Conservation (phyloP, 2,113 vertebrate species). For the Verasper variegatus region DNA sequence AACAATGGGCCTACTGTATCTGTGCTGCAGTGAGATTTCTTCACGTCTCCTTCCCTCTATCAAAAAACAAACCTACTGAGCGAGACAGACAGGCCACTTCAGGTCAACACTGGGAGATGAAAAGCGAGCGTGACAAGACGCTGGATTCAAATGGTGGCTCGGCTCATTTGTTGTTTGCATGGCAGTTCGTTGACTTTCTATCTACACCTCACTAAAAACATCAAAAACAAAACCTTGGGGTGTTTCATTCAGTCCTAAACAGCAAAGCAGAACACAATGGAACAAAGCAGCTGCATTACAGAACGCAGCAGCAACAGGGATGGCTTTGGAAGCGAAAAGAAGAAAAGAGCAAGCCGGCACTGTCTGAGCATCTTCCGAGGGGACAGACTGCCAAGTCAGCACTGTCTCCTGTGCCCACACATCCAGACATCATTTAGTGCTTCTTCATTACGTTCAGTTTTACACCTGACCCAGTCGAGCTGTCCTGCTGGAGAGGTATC, state of each 20-base stretch:
- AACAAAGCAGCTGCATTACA: conserved; percentile 18
- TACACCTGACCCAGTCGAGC: conserved; percentile 37
- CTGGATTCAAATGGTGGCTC: conserved; percentile 14
- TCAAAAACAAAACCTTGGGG: conserved; percentile 23
- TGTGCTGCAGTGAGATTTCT: conserved; percentile 41
- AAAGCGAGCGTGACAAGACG: conserved; percentile 11
- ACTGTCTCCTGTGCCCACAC: conserved; percentile 48
- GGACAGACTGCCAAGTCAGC: conserved; percentile 68
- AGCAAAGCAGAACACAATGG: no score
- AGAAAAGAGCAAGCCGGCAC: conserved; percentile 41
- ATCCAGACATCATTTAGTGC: conserved; percentile 49
- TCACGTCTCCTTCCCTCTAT: conserved; percentile 43
- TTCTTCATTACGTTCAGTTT: conserved; percentile 56
- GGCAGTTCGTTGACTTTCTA: conserved; percentile 4
- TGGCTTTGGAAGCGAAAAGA: conserved; percentile 38
- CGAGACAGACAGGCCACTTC: conserved; percentile 35
- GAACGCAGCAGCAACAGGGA: conserved; percentile 15
- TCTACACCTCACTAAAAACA: conserved; percentile 12
- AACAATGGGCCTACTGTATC: conserved; percentile 61
- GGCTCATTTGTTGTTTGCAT: conserved; percentile 15
- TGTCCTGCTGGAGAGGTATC: conserved; percentile 49
- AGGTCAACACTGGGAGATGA: conserved; percentile 37
- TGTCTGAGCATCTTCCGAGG: conserved; percentile 52
- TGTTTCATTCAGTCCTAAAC: no score
- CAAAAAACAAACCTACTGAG: conserved; percentile 28